Base-by-base conservation (phyloP, 2,113 vertebrate species). In the Zapornia atra region DNA sequence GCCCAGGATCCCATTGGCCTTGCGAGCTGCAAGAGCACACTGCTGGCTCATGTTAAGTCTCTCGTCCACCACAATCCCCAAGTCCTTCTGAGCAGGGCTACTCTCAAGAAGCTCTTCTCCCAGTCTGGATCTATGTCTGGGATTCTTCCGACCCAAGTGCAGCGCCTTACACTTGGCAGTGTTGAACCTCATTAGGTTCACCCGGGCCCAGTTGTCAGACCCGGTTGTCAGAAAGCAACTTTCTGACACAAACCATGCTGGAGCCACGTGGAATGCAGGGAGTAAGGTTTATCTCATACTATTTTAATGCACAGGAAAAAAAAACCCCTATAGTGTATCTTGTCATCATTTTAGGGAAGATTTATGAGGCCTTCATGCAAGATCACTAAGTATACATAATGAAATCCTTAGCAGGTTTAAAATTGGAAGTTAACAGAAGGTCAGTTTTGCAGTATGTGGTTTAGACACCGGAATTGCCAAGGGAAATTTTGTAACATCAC, bases 331-430 rank as follows among this genome's bases (percentile, higher is more conserved):
- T 46, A 50, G 7, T 68, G 26, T 59, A 60, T 88, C 82, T 92
- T 93, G 53, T 68, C 54, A 77, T 84, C 50, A 48, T 48, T 36
- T 80, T 31, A 77, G 60, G 33, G 36, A 88, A 93, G 69, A 93
- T 86, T 88, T 95, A 90, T 75, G 86, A 93, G 64, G 77, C 31
- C 40, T 90, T 91, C 46, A 40, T 76, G 65, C 48, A 86, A 86
- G 31, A 66, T 51, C 60, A 63, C 44, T 78, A 84, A 64, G 53
- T 64, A 50, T 24, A 86, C 48, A 15, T 72, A 78, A 86, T 46
- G 21, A 92, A 92, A 71, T 89, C 59, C 53, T 79, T 71, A 66
- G 24, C 57, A 70, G n/a, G 16, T 76, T 88, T 92, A 68, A 93
- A 94, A 86, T 0, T 29, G 36, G 28, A 38, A 88, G 59, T 66